Evolutionary conservation across 2,113 vertebrate species (phyloP), one percentile per base, ranked within the genome.

Genomic region (Pedionomus torquatus): DNA sequence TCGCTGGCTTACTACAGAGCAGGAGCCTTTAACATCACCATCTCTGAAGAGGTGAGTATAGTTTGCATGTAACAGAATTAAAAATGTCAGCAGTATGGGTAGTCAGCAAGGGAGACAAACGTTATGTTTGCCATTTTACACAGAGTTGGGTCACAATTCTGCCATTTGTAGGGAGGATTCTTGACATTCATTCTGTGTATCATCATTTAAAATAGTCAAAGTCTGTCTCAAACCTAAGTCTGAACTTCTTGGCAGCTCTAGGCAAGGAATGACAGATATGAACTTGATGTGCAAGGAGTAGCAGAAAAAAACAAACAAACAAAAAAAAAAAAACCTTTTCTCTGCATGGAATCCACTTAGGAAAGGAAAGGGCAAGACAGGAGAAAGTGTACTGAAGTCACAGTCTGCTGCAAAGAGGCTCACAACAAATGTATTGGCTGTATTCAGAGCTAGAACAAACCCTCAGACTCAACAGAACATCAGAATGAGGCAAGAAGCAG

Each of bases 1-100:
- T 98, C 96, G n/a, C 93, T 97, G 44, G 94, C 97, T 43, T 95
- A 98, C 74, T 98, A 96, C 65, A 89, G 48, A 63, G 90, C 97
- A 20, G 97, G 97, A 14, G 95, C 88, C 33, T 97, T 97, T 70
- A 84, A 96, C 7, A 48, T 95, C 90, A 93, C 58, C 5, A 37
- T 97, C 44, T 95, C 95, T 1, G 2, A 96, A 94, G 97, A 97
- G 89, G 96, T 98, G 24, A 97, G 93, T 70, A 57, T 60, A 44
- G 71, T 64, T 89, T 89, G 26, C 30, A 25, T 51, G 14, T 70
- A 60, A 33, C 16, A 77, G 63, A 75, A 93, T 58, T 54, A 43
- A n/a, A 77, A 76, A 43, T 81, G 54, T 44, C 55, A 72, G 37
- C 16, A 69, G 20, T n/a, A 26, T 48, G 68, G 21, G 21, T 19